Evolutionary conservation across 53 echinoderm and acorn worm genomes (phyloP).

Genomic region (Luidia sarsii): DNA sequence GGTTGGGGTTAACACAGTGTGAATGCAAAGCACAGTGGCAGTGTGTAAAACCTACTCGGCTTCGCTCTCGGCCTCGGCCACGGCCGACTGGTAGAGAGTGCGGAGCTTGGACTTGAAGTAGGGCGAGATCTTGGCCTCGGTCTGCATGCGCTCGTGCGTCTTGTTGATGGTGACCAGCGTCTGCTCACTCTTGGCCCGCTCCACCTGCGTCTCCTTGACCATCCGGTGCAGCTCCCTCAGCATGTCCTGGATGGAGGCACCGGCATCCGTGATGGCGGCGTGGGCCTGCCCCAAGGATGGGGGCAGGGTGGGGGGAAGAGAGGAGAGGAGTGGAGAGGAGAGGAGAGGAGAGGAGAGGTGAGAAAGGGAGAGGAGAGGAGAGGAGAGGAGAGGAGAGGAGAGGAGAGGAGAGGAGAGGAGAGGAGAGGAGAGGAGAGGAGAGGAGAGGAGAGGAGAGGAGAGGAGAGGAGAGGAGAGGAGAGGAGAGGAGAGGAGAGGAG

Average conservation of each 20-base stretch:
- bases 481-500: too few species aligned
- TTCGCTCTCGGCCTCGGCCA: slow-evolving; percentile 89
- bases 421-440: too few species aligned
- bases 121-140: slow-evolving; percentile 82
- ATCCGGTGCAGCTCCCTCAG: slow-evolving; percentile 73
- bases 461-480: too few species aligned
- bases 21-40: too few species aligned
- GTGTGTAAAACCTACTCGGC: slow-evolving; percentile 81
- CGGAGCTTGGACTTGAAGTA: slow-evolving; percentile 90
- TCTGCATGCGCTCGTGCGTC: slow-evolving; percentile 90
- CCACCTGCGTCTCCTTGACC: slow-evolving; percentile 80
- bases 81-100: slow-evolving; percentile 84
- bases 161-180: slow-evolving; percentile 82
- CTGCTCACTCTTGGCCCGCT: slow-evolving; percentile 75
- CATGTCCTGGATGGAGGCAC: slow-evolving; percentile 77
- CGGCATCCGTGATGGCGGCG: slow-evolving; percentile 45
- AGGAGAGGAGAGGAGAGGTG: too few species aligned
- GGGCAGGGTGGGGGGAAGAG: neutral
- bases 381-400: too few species aligned
- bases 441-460: too few species aligned
- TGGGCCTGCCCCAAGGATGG: slow-evolving; percentile 5
- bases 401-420: too few species aligned
- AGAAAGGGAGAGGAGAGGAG: too few species aligned
- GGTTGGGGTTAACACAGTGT: too few species aligned
- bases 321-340: too few species aligned